phyloP scores from a whole-genome alignment of 2,113 vertebrate species.

The Muntiacus muntjak region DNA sequence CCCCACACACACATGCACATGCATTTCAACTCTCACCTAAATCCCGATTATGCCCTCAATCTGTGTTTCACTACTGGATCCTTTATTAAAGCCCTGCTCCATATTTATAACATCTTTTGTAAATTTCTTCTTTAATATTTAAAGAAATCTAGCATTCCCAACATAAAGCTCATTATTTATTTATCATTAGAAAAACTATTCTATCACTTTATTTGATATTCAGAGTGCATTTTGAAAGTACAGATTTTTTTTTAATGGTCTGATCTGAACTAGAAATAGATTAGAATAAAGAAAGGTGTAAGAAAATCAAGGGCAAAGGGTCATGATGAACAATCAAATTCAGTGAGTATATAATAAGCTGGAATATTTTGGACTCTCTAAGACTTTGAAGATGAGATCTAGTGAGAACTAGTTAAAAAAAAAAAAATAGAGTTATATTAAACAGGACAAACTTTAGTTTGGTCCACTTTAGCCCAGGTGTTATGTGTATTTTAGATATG shows the following conservation, averaged over 20 bases:
- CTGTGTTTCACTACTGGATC: neutral
- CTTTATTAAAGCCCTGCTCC: neutral
- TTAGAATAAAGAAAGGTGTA: neutral
- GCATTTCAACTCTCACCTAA: neutral
- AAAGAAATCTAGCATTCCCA: conserved; percentile 38
- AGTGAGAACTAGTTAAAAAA: neutral
- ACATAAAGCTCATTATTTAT: conserved; percentile 42
- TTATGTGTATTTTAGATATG: neutral
- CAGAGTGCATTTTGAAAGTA: neutral
- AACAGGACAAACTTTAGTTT: neutral
- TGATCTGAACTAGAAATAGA: neutral
- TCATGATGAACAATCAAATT: neutral
- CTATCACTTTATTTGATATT: conserved; percentile 46
- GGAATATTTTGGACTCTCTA: neutral
- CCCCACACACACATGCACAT: no score
- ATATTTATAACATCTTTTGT: neutral
- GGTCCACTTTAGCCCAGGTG: neutral
- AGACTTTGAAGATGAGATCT: neutral
- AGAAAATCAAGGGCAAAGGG: neutral
- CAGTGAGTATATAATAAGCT: neutral
- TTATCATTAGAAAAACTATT: conserved; percentile 42
- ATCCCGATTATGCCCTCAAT: neutral
- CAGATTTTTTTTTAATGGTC: neutral
- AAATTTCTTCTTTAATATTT: conserved; percentile 49
- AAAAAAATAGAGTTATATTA: neutral